Base-by-base conservation (phyloP, 2,888 invertebrate species). In the Pantelozetes paolii region DNA sequence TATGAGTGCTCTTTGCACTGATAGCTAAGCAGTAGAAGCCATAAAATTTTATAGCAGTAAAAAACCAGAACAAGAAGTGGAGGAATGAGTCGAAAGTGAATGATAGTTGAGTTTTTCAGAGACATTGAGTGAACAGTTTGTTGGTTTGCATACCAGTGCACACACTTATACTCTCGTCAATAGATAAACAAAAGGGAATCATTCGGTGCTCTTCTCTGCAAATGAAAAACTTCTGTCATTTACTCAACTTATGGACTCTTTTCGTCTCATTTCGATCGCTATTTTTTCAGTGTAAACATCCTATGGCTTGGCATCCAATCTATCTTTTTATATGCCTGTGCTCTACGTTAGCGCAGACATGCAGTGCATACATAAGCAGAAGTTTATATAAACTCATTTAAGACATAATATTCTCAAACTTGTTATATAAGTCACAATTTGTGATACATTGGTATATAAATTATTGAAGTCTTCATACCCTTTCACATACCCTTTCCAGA, bases 341-440 rank as follows among this genome's bases (percentile, higher is more conserved):
- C 20, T 2, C 15, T 15, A 45, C 50, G 6, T 50, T 20, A 50
- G 15, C 8, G 50, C n/a, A 59, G 28, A 18, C 59, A 32, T 59
- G 59, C 59, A 59, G 15, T 59, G 59, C 59, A 59, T 59, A 26
- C 59, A 59, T 59, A 59, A 28, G 59, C 59, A 59, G 28, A 59
- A 59, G 30, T 28, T 1, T 59, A 26, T 59, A 59, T 59, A n/a
- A n/a, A 59, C 15, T n/a, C 59, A 11, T 23, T 11, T 23, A 18
- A 5, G 59, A 18, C n/a, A 59, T 59, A n/a, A 59, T 59, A 59
- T 59, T 59, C 18, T 59, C 59, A 23, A 57, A 45, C 50, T 32
- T 26, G 9, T 28, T 59, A 20, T 59, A 59, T 9, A 23, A 15
- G 59, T 59, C 59, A 59, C 18, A 32, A 59, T 8, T 28, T 59